These are phyloP conservation scores for Bemisia tabaci DNA, from an alignment of 1,140 invertebrate genomes.

Conservation along the genomic window DNA sequence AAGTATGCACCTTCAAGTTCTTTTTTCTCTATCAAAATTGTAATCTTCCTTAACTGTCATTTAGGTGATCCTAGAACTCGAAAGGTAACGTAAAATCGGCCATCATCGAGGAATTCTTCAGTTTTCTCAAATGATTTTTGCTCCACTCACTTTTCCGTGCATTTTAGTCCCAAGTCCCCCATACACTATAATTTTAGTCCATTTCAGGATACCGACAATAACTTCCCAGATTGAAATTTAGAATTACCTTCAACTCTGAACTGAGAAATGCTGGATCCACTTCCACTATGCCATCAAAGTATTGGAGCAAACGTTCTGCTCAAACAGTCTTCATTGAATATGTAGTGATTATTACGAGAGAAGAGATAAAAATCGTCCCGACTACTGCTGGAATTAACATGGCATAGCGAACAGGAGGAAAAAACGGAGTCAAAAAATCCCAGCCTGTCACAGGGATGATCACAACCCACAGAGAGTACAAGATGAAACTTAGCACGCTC, in stretches of 20 bases:
- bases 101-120: too few species aligned
- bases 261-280: background rate
- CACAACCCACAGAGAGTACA: background rate
- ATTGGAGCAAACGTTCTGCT: constrained; percentile 24
- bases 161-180: too few species aligned
- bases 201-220: too few species aligned
- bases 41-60: too few species aligned
- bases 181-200: too few species aligned
- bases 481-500: background rate
- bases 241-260: background rate
- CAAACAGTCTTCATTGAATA: constrained; percentile 5
- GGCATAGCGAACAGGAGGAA: constrained; percentile 43
- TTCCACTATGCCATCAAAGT: constrained; percentile 15
- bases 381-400: constrained; percentile 42
- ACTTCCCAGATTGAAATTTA: too few species aligned
- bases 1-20: too few species aligned
- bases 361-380: constrained; percentile 47
- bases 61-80: too few species aligned
- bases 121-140: too few species aligned
- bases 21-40: too few species aligned
- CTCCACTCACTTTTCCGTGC: too few species aligned
- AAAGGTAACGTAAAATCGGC: too few species aligned
- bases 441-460: constrained; percentile 2
- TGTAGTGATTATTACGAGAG: constrained; percentile 43
- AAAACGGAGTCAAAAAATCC: constrained; percentile 28